phyloP scores from a whole-genome alignment of 2,113 vertebrate genomes.

The Saccopteryx bilineata region DNA sequence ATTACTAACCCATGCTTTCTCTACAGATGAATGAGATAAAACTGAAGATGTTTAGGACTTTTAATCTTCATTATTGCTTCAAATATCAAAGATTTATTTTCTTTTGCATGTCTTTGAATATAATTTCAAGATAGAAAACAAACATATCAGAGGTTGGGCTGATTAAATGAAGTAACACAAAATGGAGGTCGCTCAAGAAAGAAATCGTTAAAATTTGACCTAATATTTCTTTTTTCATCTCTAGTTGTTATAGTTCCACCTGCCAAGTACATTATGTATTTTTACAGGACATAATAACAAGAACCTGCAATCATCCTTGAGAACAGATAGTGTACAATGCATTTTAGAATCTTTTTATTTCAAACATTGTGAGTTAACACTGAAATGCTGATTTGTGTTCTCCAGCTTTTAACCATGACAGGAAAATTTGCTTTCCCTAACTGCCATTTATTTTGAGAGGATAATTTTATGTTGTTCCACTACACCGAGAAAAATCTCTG shows the following conservation, averaged over 20 bases:
- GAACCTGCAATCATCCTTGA: slow-evolving; percentile 26
- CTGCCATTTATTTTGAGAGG: slow-evolving; percentile 75
- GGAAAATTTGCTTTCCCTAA: slow-evolving; percentile 65
- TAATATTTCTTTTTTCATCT: background rate
- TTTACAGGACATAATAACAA: slow-evolving; percentile 59
- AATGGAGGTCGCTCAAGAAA: background rate
- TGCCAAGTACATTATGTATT: slow-evolving; percentile 45
- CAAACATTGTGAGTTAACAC: slow-evolving; percentile 62
- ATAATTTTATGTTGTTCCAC: slow-evolving; percentile 72
- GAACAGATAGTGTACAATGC: slow-evolving; percentile 20
- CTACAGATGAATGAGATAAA: slow-evolving; percentile 24
- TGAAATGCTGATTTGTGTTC: slow-evolving; percentile 64
- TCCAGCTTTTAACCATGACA: slow-evolving; percentile 57
- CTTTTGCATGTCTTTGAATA: background rate
- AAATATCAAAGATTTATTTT: slow-evolving; percentile 8
- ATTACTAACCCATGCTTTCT: background rate
- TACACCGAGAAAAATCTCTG: slow-evolving; percentile 70
- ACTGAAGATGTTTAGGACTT: background rate
- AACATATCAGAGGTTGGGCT: background rate
- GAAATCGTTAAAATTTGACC: slow-evolving; percentile 10
- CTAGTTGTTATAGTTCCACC: slow-evolving; percentile 38
- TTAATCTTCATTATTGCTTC: background rate
- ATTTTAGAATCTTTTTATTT: slow-evolving; percentile 66
- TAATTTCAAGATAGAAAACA: background rate
- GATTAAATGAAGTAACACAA: slow-evolving; percentile 25